Evolutionary conservation across 2,888 invertebrate genomes (phyloP).

Genomic region (Galerucella pusilla): DNA sequence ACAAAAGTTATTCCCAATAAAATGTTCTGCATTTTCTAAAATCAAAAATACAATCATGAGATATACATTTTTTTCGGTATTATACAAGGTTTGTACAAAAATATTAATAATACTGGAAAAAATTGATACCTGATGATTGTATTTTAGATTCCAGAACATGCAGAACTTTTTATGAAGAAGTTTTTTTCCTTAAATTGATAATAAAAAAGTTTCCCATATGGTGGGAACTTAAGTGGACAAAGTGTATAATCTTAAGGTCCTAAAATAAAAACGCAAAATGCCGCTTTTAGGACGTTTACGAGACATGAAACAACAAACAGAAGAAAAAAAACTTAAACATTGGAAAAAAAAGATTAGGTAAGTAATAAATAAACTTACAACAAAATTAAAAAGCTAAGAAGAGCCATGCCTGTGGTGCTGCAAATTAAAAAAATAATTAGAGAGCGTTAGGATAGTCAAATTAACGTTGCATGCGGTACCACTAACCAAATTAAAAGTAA

Average conservation of each 20-base stretch:
- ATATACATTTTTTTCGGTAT: too few species aligned
- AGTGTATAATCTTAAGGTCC: neutral
- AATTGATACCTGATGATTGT: too few species aligned
- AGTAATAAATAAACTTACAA: conserved; percentile 62
- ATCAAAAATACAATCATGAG: too few species aligned
- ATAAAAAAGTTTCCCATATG: too few species aligned
- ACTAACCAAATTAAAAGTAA: conserved; percentile 15
- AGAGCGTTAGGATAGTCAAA: conserved; percentile 31
- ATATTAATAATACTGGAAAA: too few species aligned
- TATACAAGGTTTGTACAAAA: too few species aligned
- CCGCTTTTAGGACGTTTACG: neutral
- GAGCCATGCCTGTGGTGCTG: conserved; percentile 64
- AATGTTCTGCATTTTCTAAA: too few species aligned
- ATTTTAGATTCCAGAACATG: too few species aligned
- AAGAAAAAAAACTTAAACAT: conserved; percentile 35
- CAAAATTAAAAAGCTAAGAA: conserved; percentile 61
- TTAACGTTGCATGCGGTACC: conserved; percentile 43
- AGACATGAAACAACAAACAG: conserved; percentile 23
- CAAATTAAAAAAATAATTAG: conserved; percentile 60
- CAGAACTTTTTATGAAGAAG: too few species aligned
- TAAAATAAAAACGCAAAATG: conserved; percentile 13
- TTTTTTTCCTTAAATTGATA: too few species aligned
- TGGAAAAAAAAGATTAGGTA: conserved; percentile 50
- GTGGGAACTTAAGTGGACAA: neutral
- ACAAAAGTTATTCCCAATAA: too few species aligned